Evolutionary conservation across 2,888 invertebrate species (phyloP).

Genomic region (Hofmannophila pseudospretella): DNA sequence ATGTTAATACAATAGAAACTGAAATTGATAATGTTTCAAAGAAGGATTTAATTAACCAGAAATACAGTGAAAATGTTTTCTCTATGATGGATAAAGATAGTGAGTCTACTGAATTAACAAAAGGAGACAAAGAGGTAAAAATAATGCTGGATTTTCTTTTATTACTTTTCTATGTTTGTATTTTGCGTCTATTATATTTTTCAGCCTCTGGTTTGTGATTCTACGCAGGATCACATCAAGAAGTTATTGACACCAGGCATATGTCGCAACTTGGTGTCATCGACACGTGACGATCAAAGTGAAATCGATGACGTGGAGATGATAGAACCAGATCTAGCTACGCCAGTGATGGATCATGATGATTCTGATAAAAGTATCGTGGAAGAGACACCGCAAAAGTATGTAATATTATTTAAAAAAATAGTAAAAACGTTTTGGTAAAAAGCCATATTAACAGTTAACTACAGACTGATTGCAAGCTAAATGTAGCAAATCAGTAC

Average conservation of each 20-base stretch:
- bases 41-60: slow-evolving; percentile 22
- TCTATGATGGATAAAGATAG: slow-evolving; percentile 45
- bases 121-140: slow-evolving; percentile 28
- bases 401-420: slow-evolving; percentile 17
- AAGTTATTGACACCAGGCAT: slow-evolving; percentile 43
- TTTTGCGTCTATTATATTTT: background rate
- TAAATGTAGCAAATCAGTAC: too few species aligned
- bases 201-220: background rate
- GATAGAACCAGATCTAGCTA: slow-evolving; percentile 18
- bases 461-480: too few species aligned
- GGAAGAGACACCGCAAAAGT: slow-evolving; percentile 74
- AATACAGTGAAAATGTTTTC: slow-evolving; percentile 63
- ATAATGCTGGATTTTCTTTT: too few species aligned
- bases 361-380: slow-evolving; percentile 60
- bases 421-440: too few species aligned
- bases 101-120: slow-evolving; percentile 18
- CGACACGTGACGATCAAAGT: slow-evolving; percentile 15
- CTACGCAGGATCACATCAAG: slow-evolving; percentile 27
- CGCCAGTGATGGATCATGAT: slow-evolving; percentile 37
- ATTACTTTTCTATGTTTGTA: too few species aligned
- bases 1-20: background rate
- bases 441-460: too few species aligned
- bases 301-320: slow-evolving; percentile 10
- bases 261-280: slow-evolving; percentile 25
- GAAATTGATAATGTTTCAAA: slow-evolving; percentile 3